These are phyloP conservation scores for Aleiodes leptofemur DNA, from an alignment of 2,888 invertebrate genomes.

Conservation along the genomic window DNA sequence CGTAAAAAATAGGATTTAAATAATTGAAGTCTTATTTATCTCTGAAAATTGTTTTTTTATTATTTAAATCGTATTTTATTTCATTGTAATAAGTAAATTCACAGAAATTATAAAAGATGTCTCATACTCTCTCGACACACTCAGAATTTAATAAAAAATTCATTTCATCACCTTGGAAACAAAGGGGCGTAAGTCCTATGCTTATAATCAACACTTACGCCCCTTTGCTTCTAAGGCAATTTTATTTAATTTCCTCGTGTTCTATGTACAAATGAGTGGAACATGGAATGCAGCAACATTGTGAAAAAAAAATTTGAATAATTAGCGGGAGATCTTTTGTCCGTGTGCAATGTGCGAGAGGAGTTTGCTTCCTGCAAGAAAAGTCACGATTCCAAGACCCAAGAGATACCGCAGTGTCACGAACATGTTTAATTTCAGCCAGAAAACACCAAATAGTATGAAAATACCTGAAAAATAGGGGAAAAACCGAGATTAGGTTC, in stretches of 20 bases:
- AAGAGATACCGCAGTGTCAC: constrained; percentile 92
- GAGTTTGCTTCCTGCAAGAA: constrained; percentile 94
- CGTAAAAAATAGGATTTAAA: no score
- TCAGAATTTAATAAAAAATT: background rate
- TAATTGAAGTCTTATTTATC: no score
- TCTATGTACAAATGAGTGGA: constrained; percentile 6
- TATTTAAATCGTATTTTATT: no score
- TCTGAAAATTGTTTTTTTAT: no score
- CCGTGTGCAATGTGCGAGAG: constrained; percentile 85
- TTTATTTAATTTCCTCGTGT: background rate
- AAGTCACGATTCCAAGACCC: constrained; percentile 90
- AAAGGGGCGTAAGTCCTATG: no score
- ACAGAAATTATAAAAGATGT: background rate
- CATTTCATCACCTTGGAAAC: background rate
- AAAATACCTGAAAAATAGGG: constrained; percentile 83
- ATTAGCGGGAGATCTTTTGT: constrained; percentile 67
- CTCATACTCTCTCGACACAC: background rate
- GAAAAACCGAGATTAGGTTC: background rate
- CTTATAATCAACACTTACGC: no score
- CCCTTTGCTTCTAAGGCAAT: no score
- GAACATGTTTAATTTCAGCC: constrained; percentile 97
- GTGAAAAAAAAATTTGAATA: background rate
- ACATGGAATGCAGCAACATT: background rate
- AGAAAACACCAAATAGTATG: constrained; percentile 91
- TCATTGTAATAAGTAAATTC: no score